A percentile compares a stretch with the other conserved stretches of the same genome.
Conservation (phyloP, 2,888 invertebrate genomes). For the Gnatocerus cornutus region DNA sequence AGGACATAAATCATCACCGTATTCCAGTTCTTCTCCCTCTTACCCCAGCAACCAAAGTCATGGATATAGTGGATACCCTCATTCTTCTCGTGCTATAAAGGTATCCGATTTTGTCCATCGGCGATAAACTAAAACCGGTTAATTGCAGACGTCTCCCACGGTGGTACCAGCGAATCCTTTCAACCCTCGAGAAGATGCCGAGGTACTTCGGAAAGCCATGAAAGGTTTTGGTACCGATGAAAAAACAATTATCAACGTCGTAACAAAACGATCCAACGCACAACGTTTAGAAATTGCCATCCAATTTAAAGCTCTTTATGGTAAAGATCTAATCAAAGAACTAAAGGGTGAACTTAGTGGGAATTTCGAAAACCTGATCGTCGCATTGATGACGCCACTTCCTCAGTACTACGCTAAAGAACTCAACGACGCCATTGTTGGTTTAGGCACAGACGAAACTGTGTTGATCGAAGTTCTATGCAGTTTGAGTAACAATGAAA, state of each 20-base stretch:
- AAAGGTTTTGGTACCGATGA: conserved; percentile 95
- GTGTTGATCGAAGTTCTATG: conserved; percentile 92
- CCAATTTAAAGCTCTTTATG: conserved; percentile 90
- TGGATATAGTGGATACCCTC: conserved; percentile 4
- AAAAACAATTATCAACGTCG: conserved; percentile 87
- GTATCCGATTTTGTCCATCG: neutral
- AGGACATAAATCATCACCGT: neutral
- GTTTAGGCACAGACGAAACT: conserved; percentile 89
- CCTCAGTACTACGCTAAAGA: conserved; percentile 90
- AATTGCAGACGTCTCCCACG: conserved; percentile 81
- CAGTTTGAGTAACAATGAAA: conserved; percentile 89
- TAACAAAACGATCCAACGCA: conserved; percentile 86
- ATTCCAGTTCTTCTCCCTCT: neutral
- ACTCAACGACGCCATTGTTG: conserved; percentile 87
- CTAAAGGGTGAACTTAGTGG: conserved; percentile 92
- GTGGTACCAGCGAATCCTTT: conserved; percentile 84
- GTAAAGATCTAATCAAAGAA: conserved; percentile 88
- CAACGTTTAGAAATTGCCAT: conserved; percentile 89
- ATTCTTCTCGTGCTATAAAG: neutral
- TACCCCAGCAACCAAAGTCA: neutral
- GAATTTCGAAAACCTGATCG: conserved; percentile 87
- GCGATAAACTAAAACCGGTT: conserved; percentile 24
- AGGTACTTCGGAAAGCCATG: conserved; percentile 90
- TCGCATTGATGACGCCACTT: conserved; percentile 89
- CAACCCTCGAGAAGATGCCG: conserved; percentile 86